Evolutionary conservation across 2,797 vertebrate genomes (phyloP), one percentile per base, ranked within the genome.

Genomic region (Pangasius macronema): DNA sequence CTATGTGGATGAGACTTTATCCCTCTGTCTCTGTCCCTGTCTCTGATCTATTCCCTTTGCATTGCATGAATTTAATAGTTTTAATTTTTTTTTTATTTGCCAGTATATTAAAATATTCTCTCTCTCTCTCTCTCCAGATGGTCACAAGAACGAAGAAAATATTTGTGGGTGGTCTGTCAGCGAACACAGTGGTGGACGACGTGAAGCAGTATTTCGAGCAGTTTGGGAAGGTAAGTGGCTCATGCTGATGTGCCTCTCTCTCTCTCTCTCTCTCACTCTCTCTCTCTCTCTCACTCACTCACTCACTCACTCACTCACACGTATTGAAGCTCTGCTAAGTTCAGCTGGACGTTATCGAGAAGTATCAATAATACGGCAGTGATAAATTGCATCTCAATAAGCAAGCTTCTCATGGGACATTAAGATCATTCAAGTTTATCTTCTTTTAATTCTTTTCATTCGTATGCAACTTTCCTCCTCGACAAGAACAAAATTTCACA

Each of bases 81-180:
- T 42, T 49, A n/a, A n/a, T 72, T 70, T 68, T 8, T 68, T 65
- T 42, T 13, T 84, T 63, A 11, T 75, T 30, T 42, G 49, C 39
- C 24, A 65, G 30, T 87, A 77, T 65, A 61, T 20, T 53, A 51
- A 51, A 24, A 5, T 51, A 67, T 87, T 61, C 20, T 81, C 55
- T 27, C 2, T 65, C 6, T 63, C 6, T 82, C 5, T n/a, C 24
- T 82, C 36, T 63, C 59, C 97, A 99, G 98, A 99, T 99, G 98
- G 98, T 99, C 96, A 99, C 98, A 95, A 99, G 98, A 97, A 99
- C 98, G 97, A 99, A 99, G 98, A 99, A 99, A 96, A 99, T 99
- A 96, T 99, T 99, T 95, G 98, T 99, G 93, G 98, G 98, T 87
- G 98, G 98, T 94, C 96, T 99, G 95, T 99, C 98, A 55, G 98